These are phyloP conservation scores for Entosphenus tridentatus DNA, from an alignment of 2,113 vertebrate genomes.

Conservation along the genomic window DNA sequence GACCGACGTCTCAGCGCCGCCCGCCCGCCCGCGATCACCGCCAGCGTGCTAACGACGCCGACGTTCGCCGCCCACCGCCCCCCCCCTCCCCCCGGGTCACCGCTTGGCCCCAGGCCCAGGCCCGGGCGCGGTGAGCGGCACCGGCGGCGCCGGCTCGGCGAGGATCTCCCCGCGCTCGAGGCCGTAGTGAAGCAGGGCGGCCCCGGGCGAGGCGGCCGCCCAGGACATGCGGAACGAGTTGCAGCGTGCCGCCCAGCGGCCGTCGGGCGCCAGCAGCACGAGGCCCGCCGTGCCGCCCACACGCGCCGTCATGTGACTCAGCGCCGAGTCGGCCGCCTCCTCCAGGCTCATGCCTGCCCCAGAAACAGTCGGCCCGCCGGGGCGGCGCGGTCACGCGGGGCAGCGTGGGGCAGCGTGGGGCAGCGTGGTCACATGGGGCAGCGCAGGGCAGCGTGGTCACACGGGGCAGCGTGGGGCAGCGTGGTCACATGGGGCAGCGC, in stretches of 20 bases:
- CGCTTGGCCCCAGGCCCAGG: too few species aligned
- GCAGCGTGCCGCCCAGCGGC: constrained; percentile 50
- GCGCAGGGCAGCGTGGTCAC: constrained; percentile 14
- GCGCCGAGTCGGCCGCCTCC: constrained; percentile 32
- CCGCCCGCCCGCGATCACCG: too few species aligned
- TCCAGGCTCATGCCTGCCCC: constrained; percentile 38
- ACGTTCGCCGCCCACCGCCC: too few species aligned
- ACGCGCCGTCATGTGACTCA: constrained; percentile 51
- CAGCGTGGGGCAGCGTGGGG: constrained; percentile 14
- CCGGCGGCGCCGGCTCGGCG: not conserved
- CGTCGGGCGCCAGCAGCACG: constrained; percentile 39
- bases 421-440: constrained; percentile 12
- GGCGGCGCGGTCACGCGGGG: constrained; percentile 12
- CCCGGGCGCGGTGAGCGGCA: too few species aligned
- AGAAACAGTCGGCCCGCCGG: constrained; percentile 11
- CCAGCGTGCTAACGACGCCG: too few species aligned
- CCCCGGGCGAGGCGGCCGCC: constrained; percentile 33
- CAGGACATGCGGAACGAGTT: constrained; percentile 50
- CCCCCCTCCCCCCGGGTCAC: too few species aligned
- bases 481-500: too few species aligned
- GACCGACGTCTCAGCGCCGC: too few species aligned
- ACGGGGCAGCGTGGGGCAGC: not conserved
- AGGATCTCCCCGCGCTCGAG: constrained; percentile 23
- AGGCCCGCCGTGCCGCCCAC: constrained; percentile 39
- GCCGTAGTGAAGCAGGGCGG: constrained; percentile 32